Conservation (phyloP, 2,113 vertebrate genomes). For the Apus apus region DNA sequence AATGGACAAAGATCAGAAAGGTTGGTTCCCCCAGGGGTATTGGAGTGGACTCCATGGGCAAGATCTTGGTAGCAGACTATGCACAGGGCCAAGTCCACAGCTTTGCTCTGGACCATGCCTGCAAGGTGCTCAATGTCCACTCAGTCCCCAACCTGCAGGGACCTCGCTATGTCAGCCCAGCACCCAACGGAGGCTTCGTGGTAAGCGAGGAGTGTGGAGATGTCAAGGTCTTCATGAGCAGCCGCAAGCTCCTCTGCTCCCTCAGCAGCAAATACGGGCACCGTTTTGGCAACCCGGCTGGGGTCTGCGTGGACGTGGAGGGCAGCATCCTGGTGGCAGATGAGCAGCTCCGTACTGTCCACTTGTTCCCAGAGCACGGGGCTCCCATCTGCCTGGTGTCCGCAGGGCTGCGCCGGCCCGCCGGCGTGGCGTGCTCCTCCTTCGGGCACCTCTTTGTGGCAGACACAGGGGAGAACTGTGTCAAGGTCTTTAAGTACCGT, state of each 20-base stretch:
- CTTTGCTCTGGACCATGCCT: conserved; percentile 55
- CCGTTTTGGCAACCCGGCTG: conserved; percentile 59
- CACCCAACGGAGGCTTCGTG: conserved; percentile 35
- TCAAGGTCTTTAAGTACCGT: conserved; percentile 68
- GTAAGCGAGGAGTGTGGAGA: conserved; percentile 72
- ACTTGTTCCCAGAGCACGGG: conserved; percentile 59
- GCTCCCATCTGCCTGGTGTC: conserved; percentile 67
- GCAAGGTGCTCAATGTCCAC: neutral
- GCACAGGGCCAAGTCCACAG: conserved; percentile 53
- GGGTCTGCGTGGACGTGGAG: conserved; percentile 43
- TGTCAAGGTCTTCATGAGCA: conserved; percentile 54
- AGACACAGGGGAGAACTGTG: conserved; percentile 46
- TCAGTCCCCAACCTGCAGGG: conserved; percentile 52
- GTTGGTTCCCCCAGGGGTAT: conserved; percentile 60
- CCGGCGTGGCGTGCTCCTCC: conserved; percentile 55
- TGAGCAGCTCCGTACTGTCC: conserved; percentile 30
- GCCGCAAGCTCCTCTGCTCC: conserved; percentile 46
- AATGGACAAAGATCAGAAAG: conserved; percentile 65
- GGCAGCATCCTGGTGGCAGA: conserved; percentile 70
- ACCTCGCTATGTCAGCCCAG: conserved; percentile 47
- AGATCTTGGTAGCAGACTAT: conserved; percentile 71
- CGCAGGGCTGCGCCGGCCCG: conserved; percentile 21
- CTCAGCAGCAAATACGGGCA: conserved; percentile 40
- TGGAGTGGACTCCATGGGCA: conserved; percentile 56
- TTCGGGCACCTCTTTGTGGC: conserved; percentile 70